These are phyloP conservation scores for Orientallactaga sibirica DNA, from an alignment of 2,797 vertebrate genomes.

Conservation along the genomic window DNA sequence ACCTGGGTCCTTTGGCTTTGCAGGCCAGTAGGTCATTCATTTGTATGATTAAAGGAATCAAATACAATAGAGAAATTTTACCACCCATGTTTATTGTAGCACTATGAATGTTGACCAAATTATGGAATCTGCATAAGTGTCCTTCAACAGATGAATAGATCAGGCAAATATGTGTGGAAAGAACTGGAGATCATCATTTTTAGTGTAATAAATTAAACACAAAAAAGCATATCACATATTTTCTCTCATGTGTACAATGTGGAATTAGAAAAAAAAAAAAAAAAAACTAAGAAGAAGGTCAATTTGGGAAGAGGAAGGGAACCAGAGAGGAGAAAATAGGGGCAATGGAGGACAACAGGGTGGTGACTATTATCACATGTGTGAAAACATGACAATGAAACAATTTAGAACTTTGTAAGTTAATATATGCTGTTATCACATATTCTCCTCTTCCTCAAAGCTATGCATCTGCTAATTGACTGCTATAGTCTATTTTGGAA, in stretches of 20 bases:
- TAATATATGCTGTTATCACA: not conserved
- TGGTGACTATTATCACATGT: not conserved
- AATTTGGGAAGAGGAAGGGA: not conserved
- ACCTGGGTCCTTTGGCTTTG: no score
- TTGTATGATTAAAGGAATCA: not conserved
- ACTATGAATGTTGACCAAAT: not conserved
- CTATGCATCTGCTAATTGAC: not conserved
- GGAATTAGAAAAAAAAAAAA: not conserved
- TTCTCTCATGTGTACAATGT: not conserved
- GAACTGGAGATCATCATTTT: not conserved
- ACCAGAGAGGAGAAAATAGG: not conserved
- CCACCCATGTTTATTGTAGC: not conserved
- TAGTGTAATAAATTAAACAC: not conserved
- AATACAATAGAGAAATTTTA: not conserved
- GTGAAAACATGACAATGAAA: not conserved
- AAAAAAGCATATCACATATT: not conserved
- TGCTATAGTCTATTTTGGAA: not conserved
- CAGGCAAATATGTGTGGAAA: not conserved
- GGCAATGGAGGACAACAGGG: not conserved
- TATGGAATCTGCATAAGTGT: not conserved
- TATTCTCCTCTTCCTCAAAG: constrained; percentile 44
- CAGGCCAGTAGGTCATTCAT: not conserved
- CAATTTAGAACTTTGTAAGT: not conserved
- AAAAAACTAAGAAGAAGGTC: not conserved
- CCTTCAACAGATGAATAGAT: not conserved